Evolutionary conservation across 2,888 invertebrate genomes (phyloP).

Genomic region (Empis livida): DNA sequence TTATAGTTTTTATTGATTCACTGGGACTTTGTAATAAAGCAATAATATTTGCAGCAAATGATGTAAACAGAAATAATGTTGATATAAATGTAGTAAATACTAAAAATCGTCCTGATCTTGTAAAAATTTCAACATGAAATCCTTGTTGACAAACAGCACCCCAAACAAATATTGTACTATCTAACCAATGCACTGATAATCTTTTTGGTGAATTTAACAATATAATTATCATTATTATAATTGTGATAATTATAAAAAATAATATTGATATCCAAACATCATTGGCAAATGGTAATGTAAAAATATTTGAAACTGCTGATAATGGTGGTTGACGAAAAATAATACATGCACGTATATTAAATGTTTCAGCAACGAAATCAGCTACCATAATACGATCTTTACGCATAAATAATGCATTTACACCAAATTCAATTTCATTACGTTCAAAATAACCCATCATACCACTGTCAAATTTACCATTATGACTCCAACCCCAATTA

Average conservation of each 20-base stretch:
- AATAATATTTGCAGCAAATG: slow-evolving; percentile 54
- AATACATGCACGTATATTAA: slow-evolving; percentile 39
- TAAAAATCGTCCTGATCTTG: slow-evolving; percentile 41
- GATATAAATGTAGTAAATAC: slow-evolving; percentile 43
- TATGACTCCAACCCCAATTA: slow-evolving; percentile 42
- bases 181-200: slow-evolving; percentile 27
- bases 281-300: slow-evolving; percentile 43
- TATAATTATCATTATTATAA: slow-evolving; percentile 21
- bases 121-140: slow-evolving; percentile 37
- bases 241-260: slow-evolving; percentile 23
- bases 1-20: slow-evolving; percentile 40
- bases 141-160: slow-evolving; percentile 51
- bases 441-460: slow-evolving; percentile 45
- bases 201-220: slow-evolving; percentile 21
- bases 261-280: slow-evolving; percentile 42
- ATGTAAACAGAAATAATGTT: slow-evolving; percentile 46
- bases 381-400: slow-evolving; percentile 40
- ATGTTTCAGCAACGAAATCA: slow-evolving; percentile 43
- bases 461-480: slow-evolving; percentile 45
- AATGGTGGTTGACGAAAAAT: slow-evolving; percentile 49
- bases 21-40: slow-evolving; percentile 50
- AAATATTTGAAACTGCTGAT: slow-evolving; percentile 48
- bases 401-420: slow-evolving; percentile 43
- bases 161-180: slow-evolving; percentile 41
- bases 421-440: slow-evolving; percentile 40